phyloP scores from a whole-genome alignment of 1,140 invertebrate species.

The Drosophila kanapiae region DNA sequence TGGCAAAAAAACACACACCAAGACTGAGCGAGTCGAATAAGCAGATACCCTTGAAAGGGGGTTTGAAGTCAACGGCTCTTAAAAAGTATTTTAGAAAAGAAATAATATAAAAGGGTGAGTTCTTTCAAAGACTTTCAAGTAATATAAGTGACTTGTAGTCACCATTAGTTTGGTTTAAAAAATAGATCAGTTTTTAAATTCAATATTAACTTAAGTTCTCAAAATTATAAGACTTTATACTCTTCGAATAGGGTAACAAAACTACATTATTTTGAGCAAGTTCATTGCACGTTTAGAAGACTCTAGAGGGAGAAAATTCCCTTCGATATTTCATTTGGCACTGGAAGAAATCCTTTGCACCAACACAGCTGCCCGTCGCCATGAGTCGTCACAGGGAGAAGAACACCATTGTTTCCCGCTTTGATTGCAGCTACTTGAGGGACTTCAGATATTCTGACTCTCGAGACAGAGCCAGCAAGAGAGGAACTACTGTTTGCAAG shows the following conservation, averaged over 20 bases:
- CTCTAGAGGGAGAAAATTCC: background rate
- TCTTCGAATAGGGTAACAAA: slow-evolving; percentile 9
- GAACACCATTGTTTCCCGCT: slow-evolving; percentile 55
- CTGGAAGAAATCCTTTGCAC: slow-evolving; percentile 62
- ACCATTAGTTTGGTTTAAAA: background rate
- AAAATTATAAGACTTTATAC: background rate
- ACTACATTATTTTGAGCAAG: slow-evolving; percentile 51
- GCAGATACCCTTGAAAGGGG: slow-evolving; percentile 12
- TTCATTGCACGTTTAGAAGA: slow-evolving; percentile 47
- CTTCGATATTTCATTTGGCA: slow-evolving; percentile 18
- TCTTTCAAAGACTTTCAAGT: background rate
- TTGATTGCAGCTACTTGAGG: slow-evolving; percentile 76
- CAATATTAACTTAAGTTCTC: background rate
- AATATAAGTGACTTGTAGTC: background rate
- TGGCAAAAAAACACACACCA: slow-evolving; percentile 18
- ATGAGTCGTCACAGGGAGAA: slow-evolving; percentile 19
- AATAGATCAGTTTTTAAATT: background rate
- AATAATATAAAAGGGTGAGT: background rate
- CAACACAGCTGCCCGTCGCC: slow-evolving; percentile 67
- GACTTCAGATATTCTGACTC: slow-evolving; percentile 36
- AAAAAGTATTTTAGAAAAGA: background rate
- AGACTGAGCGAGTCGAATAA: background rate
- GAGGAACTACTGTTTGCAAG: slow-evolving; percentile 10
- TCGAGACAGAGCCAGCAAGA: slow-evolving; percentile 1
- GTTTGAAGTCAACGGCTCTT: background rate